A percentile compares a stretch with the other conserved stretches of the same genome.
Evolutionary conservation across 1,140 invertebrate species (phyloP).

Genomic region (Protaetia brevitarsis): DNA sequence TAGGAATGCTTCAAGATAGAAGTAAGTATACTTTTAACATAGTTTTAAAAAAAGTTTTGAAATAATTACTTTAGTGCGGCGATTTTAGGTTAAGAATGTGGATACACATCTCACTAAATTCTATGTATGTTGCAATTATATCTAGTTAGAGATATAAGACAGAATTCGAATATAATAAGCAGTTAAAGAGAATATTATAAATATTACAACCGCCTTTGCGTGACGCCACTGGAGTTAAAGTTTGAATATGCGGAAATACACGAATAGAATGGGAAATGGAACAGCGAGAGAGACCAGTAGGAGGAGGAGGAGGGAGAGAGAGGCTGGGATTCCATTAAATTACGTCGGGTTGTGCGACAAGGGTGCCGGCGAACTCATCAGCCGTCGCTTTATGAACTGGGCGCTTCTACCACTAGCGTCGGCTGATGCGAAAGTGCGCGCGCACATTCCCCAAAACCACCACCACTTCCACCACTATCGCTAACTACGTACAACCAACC

Average conservation of each 20-base stretch:
- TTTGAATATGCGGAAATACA: not conserved
- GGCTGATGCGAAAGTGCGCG: not conserved
- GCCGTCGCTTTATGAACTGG: constrained; percentile 10
- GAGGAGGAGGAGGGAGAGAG: not conserved
- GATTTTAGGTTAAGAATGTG: no score
- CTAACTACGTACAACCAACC: not conserved
- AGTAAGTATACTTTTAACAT: no score
- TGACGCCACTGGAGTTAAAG: not conserved
- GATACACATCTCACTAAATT: no score
- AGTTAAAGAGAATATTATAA: no score
- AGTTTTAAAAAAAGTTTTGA: no score
- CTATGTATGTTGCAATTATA: no score
- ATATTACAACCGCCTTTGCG: not conserved
- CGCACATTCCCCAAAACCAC: not conserved
- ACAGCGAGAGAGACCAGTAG: not conserved
- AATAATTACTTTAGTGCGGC: no score
- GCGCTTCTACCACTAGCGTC: not conserved
- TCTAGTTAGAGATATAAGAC: no score
- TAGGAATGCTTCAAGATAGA: no score
- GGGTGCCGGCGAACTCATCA: constrained; percentile 1
- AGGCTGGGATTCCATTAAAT: constrained; percentile 1
- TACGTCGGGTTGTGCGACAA: constrained; percentile 4
- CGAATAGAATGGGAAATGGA: no score
- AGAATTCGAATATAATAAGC: not conserved
- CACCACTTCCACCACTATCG: not conserved